Evolutionary conservation across 2,888 invertebrate genomes (phyloP), one percentile per base, ranked within the genome.

Genomic region (Himalopsyche japonica): DNA sequence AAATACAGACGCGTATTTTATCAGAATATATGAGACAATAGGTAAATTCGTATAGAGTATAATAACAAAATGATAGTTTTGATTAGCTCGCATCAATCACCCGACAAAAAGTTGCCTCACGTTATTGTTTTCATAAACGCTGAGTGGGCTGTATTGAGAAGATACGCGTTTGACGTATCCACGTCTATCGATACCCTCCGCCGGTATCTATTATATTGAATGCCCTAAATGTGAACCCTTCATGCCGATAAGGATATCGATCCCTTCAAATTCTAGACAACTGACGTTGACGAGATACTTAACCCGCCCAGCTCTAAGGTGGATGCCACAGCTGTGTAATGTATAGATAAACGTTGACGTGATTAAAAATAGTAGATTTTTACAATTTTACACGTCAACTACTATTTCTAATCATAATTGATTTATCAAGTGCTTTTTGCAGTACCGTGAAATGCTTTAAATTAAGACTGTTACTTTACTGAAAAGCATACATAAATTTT

Each of bases 221-320:
- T 79, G 82, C 81, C 81, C 83, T 81, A 49, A 49, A 84, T 64
- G 80, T 79, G 80, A 83, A 85, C 85, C 86, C 85, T 85, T 85
- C 85, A 80, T 79, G 43, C 70, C 81, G 86, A 86, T 86, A 86
- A 86, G 86, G 80, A 76, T 86, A 86, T 86, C 86, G 86, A 86
- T 86, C 86, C 83, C 80, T 57, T 82, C 84, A 82, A 81, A 85
- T 77, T 83, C 78, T 77, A 85, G 86, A 86, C 85, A 85, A 85
- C 81, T 86, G 86, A 86, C 86, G 80, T 83, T 86, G 86, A 86
- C 83, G 86, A 85, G 86, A 85, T 85, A 85, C 86, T 86, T 82
- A 80, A 78, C 80, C 82, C 85, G 57, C 81, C 79, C 82, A 57
- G 47, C 82, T 76, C 78, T n/a, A 3, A 5, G 49, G 5, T 79